These are phyloP conservation scores for Parasteatoda lunata DNA, from an alignment of 2,888 invertebrate species.

Conservation along the genomic window DNA sequence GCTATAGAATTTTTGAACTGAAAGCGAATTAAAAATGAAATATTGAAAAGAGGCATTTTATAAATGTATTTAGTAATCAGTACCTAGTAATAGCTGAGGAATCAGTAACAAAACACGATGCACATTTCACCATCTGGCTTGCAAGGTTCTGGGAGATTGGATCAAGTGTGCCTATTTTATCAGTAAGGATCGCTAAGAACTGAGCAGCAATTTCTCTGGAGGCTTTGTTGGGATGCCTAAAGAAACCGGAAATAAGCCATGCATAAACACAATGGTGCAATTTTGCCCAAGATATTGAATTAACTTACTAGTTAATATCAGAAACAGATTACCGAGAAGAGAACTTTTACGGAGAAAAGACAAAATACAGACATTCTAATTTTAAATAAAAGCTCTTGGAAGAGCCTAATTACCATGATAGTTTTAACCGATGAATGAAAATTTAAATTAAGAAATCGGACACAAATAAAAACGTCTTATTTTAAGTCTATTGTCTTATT, in stretches of 20 bases:
- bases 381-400: too few relatives aligned
- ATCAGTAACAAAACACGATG: slow-evolving; percentile 19
- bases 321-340: too few relatives aligned
- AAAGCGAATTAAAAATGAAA: not conserved
- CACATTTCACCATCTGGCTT: slow-evolving; percentile 36
- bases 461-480: too few relatives aligned
- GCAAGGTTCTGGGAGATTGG: slow-evolving; percentile 4
- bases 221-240: slow-evolving; percentile 39
- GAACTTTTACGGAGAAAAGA: too few relatives aligned
- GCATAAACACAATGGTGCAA: too few relatives aligned
- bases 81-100: slow-evolving; percentile 52
- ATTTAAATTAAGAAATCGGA: too few relatives aligned
- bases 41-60: not conserved
- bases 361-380: too few relatives aligned
- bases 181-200: slow-evolving; percentile 31
- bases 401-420: too few relatives aligned
- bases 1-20: not conserved
- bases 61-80: not conserved
- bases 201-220: slow-evolving; percentile 47
- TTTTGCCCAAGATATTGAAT: too few relatives aligned
- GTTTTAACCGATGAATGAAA: too few relatives aligned
- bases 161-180: slow-evolving; percentile 11
- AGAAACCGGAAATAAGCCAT: not conserved
- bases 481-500: too few relatives aligned
- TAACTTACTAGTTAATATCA: too few relatives aligned